A percentile compares a stretch with the other conserved stretches of the same genome.
phyloP scores from a whole-genome alignment of 2,797 vertebrate genomes.

The Pelobates cultripes region DNA sequence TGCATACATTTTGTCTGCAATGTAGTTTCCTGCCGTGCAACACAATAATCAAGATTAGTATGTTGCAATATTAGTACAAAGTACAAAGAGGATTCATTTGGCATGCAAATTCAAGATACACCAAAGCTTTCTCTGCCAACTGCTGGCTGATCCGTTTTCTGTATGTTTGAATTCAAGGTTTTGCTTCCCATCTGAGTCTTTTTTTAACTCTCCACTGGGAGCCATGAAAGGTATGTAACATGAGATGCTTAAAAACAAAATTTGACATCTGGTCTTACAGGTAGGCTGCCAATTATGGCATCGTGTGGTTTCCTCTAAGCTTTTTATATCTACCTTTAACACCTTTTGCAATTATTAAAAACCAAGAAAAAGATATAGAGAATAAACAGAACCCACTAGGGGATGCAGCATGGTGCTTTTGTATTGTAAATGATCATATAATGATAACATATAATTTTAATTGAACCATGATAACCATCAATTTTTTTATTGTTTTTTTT shows the following conservation, averaged over 20 bases:
- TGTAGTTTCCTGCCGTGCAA: neutral
- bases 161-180: slow-evolving; percentile 6
- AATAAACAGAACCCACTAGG: neutral
- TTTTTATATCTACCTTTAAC: slow-evolving; percentile 1
- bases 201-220: slow-evolving; percentile 24
- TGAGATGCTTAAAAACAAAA: slow-evolving; percentile 30
- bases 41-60: slow-evolving; percentile 11
- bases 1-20: slow-evolving; percentile 15
- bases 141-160: neutral
- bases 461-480: neutral
- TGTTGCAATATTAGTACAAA: slow-evolving; percentile 19
- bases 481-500: neutral
- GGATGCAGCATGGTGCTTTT: neutral
- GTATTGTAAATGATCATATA: neutral
- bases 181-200: slow-evolving; percentile 17
- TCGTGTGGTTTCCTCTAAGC: neutral
- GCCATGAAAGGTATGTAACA: slow-evolving; percentile 24
- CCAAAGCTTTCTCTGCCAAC: slow-evolving; percentile 1
- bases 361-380: neutral
- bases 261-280: slow-evolving; percentile 6
- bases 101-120: slow-evolving; percentile 40
- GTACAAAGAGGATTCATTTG: slow-evolving; percentile 10
- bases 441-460: neutral
- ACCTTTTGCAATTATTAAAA: neutral
- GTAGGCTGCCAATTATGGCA: slow-evolving; percentile 4